Percentiles rank a stretch among this genome's conserved stretches.
These are phyloP conservation scores for Pseudomyrmex flavicornis DNA, from an alignment of 1,140 invertebrate species.

Conservation along the genomic window DNA sequence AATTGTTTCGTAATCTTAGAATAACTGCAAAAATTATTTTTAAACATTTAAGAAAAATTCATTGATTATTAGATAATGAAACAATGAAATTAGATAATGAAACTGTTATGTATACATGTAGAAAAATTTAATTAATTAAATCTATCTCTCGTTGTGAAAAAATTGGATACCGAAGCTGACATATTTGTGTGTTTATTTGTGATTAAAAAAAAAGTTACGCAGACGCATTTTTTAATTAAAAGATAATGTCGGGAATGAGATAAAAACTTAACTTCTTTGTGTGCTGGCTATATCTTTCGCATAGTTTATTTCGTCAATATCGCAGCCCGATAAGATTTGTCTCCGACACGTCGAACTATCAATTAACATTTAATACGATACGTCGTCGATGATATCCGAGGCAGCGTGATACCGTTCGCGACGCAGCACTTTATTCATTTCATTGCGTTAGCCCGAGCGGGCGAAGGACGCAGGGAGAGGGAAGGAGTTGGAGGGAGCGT, in stretches of 20 bases:
- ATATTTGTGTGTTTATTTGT: not conserved
- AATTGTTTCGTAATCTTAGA: not conserved
- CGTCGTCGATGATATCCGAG: slow-evolving; percentile 19
- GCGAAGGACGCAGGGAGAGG: too few species aligned
- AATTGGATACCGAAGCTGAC: too few species aligned
- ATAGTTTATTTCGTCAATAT: slow-evolving; percentile 6
- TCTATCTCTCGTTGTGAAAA: not conserved
- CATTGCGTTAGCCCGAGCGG: slow-evolving; percentile 38
- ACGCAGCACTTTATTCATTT: slow-evolving; percentile 57
- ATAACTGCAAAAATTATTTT: too few species aligned
- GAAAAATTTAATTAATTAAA: not conserved
- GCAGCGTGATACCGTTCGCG: slow-evolving; percentile 35
- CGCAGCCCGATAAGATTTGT: slow-evolving; percentile 48
- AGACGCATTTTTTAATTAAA: too few species aligned
- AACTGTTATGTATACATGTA: too few species aligned
- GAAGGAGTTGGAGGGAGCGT: too few species aligned
- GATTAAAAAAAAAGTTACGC: not conserved
- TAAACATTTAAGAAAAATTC: too few species aligned
- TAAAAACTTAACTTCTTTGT: not conserved
- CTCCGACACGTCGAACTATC: slow-evolving; percentile 41
- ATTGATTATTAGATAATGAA: too few species aligned
- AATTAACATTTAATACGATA: slow-evolving; percentile 59
- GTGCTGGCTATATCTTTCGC: not conserved
- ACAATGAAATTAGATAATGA: too few species aligned
- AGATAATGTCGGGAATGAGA: not conserved